Evolutionary conservation across 2,113 vertebrate species (phyloP).

Genomic region (Turdus rufiventris): DNA sequence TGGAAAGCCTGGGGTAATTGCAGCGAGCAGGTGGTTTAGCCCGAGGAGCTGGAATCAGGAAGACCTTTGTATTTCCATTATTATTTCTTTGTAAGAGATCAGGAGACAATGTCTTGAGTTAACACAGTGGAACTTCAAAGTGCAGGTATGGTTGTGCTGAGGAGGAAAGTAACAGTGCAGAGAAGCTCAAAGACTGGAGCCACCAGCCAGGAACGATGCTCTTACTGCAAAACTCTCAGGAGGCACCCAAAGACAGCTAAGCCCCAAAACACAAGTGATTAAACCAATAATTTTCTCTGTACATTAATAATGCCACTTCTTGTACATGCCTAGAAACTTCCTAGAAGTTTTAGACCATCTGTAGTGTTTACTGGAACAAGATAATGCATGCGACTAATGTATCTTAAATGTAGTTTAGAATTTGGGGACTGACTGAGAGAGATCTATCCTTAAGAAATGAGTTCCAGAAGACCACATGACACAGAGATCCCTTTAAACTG

Average conservation of each 20-base stretch:
- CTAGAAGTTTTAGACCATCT: not conserved
- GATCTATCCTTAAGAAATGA: not conserved
- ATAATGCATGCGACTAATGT: not conserved
- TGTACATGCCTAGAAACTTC: not conserved
- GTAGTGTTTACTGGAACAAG: not conserved
- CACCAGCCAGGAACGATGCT: rapidly evolving
- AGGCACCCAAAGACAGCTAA: not conserved
- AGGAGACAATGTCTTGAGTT: not conserved
- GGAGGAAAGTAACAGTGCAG: not conserved
- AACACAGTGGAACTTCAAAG: not conserved
- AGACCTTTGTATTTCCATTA: conserved; percentile 2
- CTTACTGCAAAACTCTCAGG: not conserved
- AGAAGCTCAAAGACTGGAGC: not conserved
- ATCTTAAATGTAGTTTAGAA: not conserved
- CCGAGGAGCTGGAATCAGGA: not conserved
- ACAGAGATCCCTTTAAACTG: not conserved
- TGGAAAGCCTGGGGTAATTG: not conserved
- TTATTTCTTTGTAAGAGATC: not conserved
- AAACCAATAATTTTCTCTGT: not conserved
- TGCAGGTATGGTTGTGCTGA: not conserved
- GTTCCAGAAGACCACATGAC: not conserved
- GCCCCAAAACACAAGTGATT: not conserved
- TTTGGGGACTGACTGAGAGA: not conserved
- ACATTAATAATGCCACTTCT: not conserved
- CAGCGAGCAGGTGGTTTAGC: conserved; percentile 32